A percentile compares a stretch with the other conserved stretches of the same genome.
These are phyloP conservation scores for Xerus inauris DNA, from an alignment of 2,113 vertebrate genomes.

Conservation along the genomic window DNA sequence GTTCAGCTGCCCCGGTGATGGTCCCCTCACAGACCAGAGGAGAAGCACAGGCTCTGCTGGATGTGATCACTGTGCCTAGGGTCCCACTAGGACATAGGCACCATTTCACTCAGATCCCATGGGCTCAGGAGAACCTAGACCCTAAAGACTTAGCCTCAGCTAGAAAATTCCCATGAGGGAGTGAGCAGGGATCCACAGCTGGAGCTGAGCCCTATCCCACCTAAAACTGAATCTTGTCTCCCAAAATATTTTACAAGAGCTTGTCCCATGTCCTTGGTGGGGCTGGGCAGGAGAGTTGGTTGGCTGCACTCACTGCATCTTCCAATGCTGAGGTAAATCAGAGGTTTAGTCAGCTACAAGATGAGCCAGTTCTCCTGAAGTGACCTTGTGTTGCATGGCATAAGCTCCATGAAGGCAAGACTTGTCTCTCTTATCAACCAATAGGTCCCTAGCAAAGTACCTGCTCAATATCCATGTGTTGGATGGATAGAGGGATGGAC, in stretches of 20 bases:
- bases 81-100: neutral
- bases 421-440: neutral
- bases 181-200: neutral
- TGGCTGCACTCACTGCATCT: neutral
- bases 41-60: neutral
- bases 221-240: conserved; percentile 5
- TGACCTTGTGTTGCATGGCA: rapidly evolving
- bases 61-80: neutral
- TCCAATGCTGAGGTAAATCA: neutral
- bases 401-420: neutral
- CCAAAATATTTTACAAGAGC: neutral
- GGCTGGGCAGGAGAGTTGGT: neutral
- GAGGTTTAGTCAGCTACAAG: neutral
- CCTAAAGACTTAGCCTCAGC: neutral
- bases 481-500: neutral
- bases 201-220: neutral
- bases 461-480: neutral
- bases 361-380: neutral
- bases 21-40: neutral
- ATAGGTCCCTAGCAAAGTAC: neutral
- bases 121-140: neutral
- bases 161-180: neutral
- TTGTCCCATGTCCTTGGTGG: neutral
- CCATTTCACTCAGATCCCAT: neutral
- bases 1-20: neutral